Conservation (phyloP, 2,113 vertebrate species). For the Ceratotherium simum region DNA sequence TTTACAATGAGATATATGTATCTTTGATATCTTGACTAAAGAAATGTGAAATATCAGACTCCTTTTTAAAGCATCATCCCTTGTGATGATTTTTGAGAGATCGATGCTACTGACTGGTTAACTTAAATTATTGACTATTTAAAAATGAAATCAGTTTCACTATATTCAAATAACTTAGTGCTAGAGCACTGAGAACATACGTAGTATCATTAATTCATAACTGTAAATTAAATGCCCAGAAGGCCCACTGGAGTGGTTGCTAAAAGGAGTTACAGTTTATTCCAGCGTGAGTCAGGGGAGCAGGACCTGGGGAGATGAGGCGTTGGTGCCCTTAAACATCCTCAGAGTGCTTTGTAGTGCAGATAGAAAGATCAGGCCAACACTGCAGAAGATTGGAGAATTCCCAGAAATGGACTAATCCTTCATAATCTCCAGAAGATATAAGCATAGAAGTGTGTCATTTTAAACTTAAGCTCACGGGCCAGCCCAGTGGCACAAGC, state of each 20-base stretch:
- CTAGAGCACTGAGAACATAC: neutral
- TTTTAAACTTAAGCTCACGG: neutral
- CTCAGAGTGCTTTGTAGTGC: neutral
- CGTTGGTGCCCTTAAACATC: neutral
- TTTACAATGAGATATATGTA: neutral
- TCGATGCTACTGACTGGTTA: neutral
- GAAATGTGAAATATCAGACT: neutral
- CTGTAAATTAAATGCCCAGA: neutral
- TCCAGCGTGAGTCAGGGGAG: neutral
- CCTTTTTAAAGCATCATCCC: neutral
- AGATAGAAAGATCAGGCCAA: neutral
- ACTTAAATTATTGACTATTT: neutral
- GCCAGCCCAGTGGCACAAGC: too few species aligned
- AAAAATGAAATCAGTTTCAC: slow-evolving; percentile 24
- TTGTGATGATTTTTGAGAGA: neutral
- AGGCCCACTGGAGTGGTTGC: neutral
- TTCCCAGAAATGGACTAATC: neutral
- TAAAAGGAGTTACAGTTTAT: neutral
- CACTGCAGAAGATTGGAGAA: neutral
- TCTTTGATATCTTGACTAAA: slow-evolving; percentile 23
- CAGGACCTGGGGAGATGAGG: neutral
- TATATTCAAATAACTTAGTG: neutral
- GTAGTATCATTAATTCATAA: neutral
- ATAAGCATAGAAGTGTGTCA: neutral
- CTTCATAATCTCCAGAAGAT: neutral